phyloP scores from a whole-genome alignment of 2,113 vertebrate species.

The Dendrocopos noguchii region DNA sequence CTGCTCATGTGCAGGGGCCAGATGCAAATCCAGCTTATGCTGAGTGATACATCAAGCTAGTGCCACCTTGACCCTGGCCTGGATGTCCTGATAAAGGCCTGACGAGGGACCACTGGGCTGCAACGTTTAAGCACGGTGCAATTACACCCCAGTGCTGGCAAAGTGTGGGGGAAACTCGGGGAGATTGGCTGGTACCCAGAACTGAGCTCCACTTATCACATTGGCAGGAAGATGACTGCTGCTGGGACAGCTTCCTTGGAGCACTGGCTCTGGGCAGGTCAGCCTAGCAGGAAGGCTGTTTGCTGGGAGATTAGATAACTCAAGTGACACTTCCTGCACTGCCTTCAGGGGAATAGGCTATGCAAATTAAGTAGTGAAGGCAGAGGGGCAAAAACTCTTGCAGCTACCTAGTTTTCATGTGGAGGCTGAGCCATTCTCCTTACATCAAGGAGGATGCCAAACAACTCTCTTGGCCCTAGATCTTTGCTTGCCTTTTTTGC shows the following conservation, averaged over 20 bases:
- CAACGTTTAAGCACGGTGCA: not conserved
- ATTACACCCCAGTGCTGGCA: not conserved
- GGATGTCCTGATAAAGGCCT: not conserved
- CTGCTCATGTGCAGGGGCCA: not conserved
- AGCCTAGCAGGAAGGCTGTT: slow-evolving; percentile 7
- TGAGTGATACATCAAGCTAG: too few species aligned
- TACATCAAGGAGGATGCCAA: not conserved
- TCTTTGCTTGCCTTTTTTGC: not conserved
- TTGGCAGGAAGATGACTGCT: not conserved
- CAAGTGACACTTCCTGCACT: not conserved
- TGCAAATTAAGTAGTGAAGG: not conserved
- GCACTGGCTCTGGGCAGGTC: not conserved
- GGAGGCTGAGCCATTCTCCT: fast-evolving
- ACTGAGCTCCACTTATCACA: fast-evolving
- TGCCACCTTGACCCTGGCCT: not conserved
- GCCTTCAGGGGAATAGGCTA: not conserved
- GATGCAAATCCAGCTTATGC: not conserved
- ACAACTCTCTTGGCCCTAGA: not conserved
- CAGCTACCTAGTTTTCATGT: not conserved
- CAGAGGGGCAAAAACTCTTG: not conserved
- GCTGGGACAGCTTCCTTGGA: not conserved
- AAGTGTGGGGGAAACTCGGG: fast-evolving
- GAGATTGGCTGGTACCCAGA: not conserved
- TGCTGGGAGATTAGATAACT: not conserved
- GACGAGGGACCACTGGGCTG: not conserved